A percentile compares a stretch with the other conserved stretches of the same genome.
phyloP scores from a whole-genome alignment of 2,797 vertebrate genomes.

The Tolypeutes matacus region DNA sequence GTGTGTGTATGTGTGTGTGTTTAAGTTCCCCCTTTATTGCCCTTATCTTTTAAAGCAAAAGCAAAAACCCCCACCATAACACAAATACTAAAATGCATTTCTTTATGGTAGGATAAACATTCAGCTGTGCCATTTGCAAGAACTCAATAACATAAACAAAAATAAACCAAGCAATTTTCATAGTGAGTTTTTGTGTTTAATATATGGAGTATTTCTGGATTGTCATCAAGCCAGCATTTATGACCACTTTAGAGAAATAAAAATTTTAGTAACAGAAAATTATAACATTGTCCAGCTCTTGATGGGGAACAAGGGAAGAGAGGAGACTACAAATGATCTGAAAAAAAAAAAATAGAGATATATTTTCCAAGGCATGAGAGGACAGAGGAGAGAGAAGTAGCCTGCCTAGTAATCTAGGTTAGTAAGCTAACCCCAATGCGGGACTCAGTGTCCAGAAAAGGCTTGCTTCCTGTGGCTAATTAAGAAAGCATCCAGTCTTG shows the following conservation, averaged over 20 bases:
- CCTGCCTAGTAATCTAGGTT: neutral
- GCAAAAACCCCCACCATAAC: slow-evolving; percentile 71
- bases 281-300: slow-evolving; percentile 78
- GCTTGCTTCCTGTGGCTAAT: neutral
- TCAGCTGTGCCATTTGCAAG: slow-evolving; percentile 88
- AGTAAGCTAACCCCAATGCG: neutral
- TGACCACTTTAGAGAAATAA: slow-evolving; percentile 79
- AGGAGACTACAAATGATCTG: slow-evolving; percentile 77
- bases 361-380: slow-evolving; percentile 15
- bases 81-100: slow-evolving; percentile 87
- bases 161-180: slow-evolving; percentile 86
- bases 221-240: slow-evolving; percentile 85
- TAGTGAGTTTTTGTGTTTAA: slow-evolving; percentile 83
- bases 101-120: slow-evolving; percentile 89
- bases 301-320: slow-evolving; percentile 69
- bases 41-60: slow-evolving; percentile 84
- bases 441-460: neutral
- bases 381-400: neutral
- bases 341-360: slow-evolving; percentile 12
- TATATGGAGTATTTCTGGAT: slow-evolving; percentile 81
- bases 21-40: slow-evolving; percentile 71
- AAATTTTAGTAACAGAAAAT: slow-evolving; percentile 83
- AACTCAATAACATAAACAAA: slow-evolving; percentile 87
- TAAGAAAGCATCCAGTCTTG: neutral
- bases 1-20: neutral